These are phyloP conservation scores for Zootermopsis nevadensis DNA, from an alignment of 2,888 invertebrate species.

Conservation along the genomic window DNA sequence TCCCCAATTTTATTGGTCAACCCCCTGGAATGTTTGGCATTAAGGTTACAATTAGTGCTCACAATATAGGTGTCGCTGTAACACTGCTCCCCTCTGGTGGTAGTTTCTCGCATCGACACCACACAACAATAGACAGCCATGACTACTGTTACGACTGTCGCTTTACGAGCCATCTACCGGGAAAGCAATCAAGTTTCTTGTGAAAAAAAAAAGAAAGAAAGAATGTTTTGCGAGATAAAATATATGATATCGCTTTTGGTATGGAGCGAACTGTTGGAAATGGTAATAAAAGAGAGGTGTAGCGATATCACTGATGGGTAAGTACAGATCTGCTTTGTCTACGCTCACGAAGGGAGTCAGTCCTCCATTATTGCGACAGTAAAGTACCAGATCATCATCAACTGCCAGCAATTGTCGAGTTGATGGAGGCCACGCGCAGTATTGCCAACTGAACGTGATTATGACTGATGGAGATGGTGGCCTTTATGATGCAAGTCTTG, in stretches of 20 bases:
- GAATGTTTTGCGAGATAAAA: conserved; percentile 9
- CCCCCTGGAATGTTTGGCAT: conserved; percentile 33
- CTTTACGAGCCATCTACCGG: conserved; percentile 39
- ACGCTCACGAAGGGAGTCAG: not conserved
- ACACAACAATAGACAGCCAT: conserved; percentile 10
- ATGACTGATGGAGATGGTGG: conserved; percentile 26
- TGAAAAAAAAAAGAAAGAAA: conserved; percentile 13
- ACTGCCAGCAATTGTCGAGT: conserved; percentile 15
- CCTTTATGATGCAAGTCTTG: not conserved
- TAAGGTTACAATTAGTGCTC: conserved; percentile 34
- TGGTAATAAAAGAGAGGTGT: conserved; percentile 5
- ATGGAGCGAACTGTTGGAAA: not conserved
- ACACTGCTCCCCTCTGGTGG: conserved; percentile 19
- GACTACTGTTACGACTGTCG: not conserved
- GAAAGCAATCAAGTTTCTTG: conserved; percentile 41
- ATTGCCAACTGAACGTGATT: conserved; percentile 38
- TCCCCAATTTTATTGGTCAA: conserved; percentile 35
- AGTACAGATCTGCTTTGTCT: not conserved
- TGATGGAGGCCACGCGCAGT: conserved; percentile 22
- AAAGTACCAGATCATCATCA: conserved; percentile 19
- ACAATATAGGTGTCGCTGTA: conserved; percentile 21
- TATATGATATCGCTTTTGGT: conserved; percentile 6
- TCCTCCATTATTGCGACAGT: not conserved
- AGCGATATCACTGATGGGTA: not conserved
- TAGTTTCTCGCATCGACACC: conserved; percentile 8